phyloP scores from a whole-genome alignment of 2,888 invertebrate species.

The Phortica magna region DNA sequence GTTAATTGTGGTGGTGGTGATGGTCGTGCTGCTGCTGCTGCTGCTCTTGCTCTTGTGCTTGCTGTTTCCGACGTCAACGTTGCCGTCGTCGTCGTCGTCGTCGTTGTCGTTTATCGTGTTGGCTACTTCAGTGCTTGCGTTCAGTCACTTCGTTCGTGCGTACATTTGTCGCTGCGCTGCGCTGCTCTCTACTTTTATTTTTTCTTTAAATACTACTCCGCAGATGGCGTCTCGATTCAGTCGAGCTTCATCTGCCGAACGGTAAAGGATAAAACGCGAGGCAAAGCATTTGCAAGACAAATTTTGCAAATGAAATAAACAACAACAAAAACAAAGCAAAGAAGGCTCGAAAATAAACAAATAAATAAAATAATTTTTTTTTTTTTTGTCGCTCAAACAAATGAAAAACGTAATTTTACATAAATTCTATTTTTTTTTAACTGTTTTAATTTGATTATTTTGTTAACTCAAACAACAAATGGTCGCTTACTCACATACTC shows the following conservation, averaged over 20 bases:
- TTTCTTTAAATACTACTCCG: slow-evolving; percentile 76
- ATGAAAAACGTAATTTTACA: neutral
- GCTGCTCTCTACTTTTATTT: slow-evolving; percentile 34
- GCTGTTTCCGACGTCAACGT: slow-evolving; percentile 28
- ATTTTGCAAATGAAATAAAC: neutral
- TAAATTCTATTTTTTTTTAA: neutral
- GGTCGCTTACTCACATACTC: slow-evolving; percentile 35
- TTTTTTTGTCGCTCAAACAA: neutral
- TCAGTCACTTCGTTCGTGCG: neutral
- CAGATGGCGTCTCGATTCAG: slow-evolving; percentile 71
- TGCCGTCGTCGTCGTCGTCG: slow-evolving; percentile 43
- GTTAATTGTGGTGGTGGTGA: slow-evolving; percentile 9
- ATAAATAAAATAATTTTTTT: slow-evolving; percentile 26
- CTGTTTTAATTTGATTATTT: neutral
- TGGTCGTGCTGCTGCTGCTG: slow-evolving; percentile 43
- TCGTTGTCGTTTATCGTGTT: slow-evolving; percentile 35
- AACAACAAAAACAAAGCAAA: neutral
- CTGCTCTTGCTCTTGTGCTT: slow-evolving; percentile 44
- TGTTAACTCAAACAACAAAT: slow-evolving; percentile 28
- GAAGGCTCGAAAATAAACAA: neutral
- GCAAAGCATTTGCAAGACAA: neutral
- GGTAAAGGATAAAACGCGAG: slow-evolving; percentile 53
- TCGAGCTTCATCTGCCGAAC: slow-evolving; percentile 73
- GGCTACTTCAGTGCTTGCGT: neutral
- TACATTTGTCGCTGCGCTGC: slow-evolving; percentile 33